Evolutionary conservation across 2,113 vertebrate species (phyloP).

Genomic region (Numenius arquata): DNA sequence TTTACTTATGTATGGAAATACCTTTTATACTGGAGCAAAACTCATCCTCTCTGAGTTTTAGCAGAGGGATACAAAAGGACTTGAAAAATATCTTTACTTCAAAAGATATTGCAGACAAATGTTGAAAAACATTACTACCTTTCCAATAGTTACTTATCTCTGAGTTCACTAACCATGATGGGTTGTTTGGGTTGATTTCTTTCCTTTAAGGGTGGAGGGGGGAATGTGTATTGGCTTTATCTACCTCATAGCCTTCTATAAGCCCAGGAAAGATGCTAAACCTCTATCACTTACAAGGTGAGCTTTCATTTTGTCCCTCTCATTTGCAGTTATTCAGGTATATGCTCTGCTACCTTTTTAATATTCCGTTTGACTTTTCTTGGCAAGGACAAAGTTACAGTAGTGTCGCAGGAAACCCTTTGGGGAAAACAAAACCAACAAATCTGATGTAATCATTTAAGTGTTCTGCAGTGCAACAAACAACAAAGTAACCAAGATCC

Average conservation of each 20-base stretch:
- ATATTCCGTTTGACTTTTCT: not conserved
- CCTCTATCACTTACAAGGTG: not conserved
- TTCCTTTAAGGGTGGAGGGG: not conserved
- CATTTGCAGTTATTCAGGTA: not conserved
- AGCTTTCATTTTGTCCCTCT: not conserved
- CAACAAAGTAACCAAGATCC: not conserved
- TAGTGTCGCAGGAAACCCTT: not conserved
- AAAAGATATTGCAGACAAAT: not conserved
- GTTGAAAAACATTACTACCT: not conserved
- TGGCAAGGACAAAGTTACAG: conserved; percentile 9
- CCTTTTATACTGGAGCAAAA: not conserved
- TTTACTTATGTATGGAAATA: not conserved
- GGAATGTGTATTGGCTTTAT: not conserved
- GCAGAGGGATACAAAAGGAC: not conserved
- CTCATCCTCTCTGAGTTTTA: not conserved
- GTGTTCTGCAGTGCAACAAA: not conserved
- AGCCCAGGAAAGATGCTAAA: not conserved
- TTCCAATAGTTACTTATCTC: not conserved
- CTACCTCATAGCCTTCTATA: not conserved
- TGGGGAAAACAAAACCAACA: not conserved
- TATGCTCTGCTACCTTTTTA: conserved; percentile 5
- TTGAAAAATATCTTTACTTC: not conserved
- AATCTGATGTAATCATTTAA: not conserved
- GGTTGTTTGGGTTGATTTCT: not conserved
- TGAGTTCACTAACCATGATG: not conserved